These are phyloP conservation scores for Phaethornis superciliosus DNA, from an alignment of 2,113 vertebrate species.

Conservation along the genomic window DNA sequence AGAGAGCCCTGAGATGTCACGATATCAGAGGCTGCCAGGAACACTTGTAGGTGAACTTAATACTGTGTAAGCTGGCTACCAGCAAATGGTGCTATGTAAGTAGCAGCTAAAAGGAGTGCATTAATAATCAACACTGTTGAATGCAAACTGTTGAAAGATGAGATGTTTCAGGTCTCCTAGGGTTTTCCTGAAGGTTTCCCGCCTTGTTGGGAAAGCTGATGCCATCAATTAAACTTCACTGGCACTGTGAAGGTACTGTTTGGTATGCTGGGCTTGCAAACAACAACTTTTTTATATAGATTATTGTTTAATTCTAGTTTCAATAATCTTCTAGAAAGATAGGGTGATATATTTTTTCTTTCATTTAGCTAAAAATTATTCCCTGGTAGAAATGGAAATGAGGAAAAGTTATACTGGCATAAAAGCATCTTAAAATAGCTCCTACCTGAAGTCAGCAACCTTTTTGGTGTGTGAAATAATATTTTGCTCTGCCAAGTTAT, in stretches of 20 bases:
- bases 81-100: background rate
- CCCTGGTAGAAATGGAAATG: background rate
- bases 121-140: background rate
- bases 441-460: background rate
- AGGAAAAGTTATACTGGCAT: background rate
- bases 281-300: background rate
- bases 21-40: background rate
- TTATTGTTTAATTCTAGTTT: background rate
- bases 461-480: background rate
- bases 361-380: background rate
- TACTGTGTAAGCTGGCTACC: accelerated
- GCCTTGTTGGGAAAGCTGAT: background rate
- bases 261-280: background rate
- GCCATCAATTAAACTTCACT: background rate
- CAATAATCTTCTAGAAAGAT: background rate
- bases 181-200: background rate
- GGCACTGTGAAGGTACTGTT: background rate
- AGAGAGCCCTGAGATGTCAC: background rate
- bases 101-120: background rate
- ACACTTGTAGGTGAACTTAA: background rate
- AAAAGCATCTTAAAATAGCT: background rate
- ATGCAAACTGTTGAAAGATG: background rate
- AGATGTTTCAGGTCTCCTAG: background rate
- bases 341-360: background rate
- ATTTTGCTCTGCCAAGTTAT: background rate